A percentile compares a stretch with the other conserved stretches of the same genome.
Evolutionary conservation across 2,113 vertebrate species (phyloP).

Genomic region (Nyctibius bracteatus): DNA sequence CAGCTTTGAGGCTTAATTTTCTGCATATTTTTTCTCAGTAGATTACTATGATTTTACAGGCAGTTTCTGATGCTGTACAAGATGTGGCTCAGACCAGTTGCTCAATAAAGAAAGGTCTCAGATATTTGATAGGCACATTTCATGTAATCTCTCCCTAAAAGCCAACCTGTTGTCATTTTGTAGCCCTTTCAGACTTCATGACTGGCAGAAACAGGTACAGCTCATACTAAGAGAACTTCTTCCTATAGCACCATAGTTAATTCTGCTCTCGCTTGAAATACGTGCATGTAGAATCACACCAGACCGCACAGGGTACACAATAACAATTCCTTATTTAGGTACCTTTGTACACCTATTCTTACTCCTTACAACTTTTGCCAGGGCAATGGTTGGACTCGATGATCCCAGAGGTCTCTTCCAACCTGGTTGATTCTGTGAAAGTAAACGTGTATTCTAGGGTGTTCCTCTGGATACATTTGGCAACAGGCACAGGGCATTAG

Average conservation of each 20-base stretch:
- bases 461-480: background rate
- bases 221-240: background rate
- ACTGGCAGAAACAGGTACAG: background rate
- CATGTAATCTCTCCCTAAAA: background rate
- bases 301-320: background rate
- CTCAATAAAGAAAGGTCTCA: background rate
- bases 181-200: background rate
- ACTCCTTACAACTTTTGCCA: background rate
- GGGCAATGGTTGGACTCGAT: too few species aligned
- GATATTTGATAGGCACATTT: background rate
- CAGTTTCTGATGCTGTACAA: background rate
- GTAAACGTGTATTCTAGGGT: accelerated
- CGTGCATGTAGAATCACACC: accelerated
- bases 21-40: background rate
- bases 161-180: background rate
- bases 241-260: background rate
- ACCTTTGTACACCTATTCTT: background rate
- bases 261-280: background rate
- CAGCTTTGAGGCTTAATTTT: background rate
- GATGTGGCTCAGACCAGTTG: background rate
- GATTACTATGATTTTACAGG: background rate
- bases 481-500: background rate
- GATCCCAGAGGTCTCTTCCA: too few species aligned
- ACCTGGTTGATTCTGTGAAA: too few species aligned
- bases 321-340: background rate